These are phyloP conservation scores for Sarcophaga bullata DNA, from an alignment of 1,140 invertebrate species.

Conservation along the genomic window DNA sequence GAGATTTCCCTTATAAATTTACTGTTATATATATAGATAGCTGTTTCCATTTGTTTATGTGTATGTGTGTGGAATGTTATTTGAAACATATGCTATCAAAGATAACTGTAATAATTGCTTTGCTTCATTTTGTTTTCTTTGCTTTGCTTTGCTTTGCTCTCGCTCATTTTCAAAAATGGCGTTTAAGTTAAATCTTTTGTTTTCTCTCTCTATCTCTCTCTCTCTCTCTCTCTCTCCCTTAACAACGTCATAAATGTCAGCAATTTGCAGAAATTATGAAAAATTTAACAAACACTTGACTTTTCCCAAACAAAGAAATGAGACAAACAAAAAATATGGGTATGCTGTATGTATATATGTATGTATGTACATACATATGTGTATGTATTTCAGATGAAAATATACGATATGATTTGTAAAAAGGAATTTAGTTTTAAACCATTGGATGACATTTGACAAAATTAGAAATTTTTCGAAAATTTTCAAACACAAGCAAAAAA, in stretches of 20 bases:
- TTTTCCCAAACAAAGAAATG: not conserved
- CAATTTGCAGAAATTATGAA: constrained; percentile 14
- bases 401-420: not conserved
- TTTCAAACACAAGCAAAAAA: no score
- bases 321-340: not conserved
- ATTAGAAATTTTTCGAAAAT: no score
- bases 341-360: not conserved
- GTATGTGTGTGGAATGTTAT: not conserved
- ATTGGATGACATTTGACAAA: no score
- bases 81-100: not conserved
- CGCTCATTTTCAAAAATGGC: constrained; percentile 25
- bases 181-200: constrained; percentile 34
- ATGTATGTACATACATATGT: not conserved
- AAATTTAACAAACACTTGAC: constrained; percentile 30
- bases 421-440: not conserved
- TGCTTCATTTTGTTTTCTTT: not conserved
- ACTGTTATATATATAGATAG: no score
- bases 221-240: no score
- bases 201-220: not conserved
- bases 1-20: not conserved
- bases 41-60: not conserved
- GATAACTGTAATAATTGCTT: constrained; percentile 32
- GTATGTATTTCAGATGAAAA: not conserved
- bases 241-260: constrained; percentile 24
- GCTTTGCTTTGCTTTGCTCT: no score